These are phyloP conservation scores for Cyclargus thomasi DNA, from an alignment of 1,140 invertebrate genomes.

Conservation along the genomic window DNA sequence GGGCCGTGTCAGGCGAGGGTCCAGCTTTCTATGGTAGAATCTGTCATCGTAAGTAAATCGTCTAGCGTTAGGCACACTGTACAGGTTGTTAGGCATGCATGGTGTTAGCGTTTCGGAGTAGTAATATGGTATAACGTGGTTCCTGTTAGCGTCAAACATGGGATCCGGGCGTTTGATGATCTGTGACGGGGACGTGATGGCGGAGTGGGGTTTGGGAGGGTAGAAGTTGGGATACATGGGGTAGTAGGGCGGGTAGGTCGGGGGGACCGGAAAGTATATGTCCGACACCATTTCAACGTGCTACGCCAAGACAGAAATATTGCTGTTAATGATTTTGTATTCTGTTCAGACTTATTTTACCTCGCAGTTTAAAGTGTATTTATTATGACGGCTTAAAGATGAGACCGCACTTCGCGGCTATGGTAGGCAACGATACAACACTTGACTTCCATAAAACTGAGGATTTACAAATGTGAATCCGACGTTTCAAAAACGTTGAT, in stretches of 20 bases:
- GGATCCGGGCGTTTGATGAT: conserved; percentile 53
- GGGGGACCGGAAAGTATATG: conserved; percentile 77
- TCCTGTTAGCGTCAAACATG: conserved; percentile 65
- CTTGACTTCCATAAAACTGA: no score
- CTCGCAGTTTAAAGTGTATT: no score
- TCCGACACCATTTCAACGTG: conserved; percentile 85
- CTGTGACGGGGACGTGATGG: conserved; percentile 44
- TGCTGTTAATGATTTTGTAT: conserved; percentile 6
- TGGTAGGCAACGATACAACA: no score
- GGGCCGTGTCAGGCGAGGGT: conserved; percentile 41
- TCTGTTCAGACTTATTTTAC: no score
- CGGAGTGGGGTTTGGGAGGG: conserved; percentile 45
- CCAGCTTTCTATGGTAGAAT: conserved; percentile 41
- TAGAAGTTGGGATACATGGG: conserved; percentile 64
- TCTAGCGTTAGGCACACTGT: conserved; percentile 48
- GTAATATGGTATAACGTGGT: conserved; percentile 68
- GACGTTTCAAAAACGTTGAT: no score
- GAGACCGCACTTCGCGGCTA: no score
- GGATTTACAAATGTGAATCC: no score
- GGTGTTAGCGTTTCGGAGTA: conserved; percentile 64
- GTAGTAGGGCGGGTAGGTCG: conserved; percentile 61
- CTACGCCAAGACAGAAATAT: conserved; percentile 73
- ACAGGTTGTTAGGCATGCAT: conserved; percentile 61
- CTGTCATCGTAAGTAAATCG: conserved; percentile 55
- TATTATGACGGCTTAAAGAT: no score